phyloP scores from a whole-genome alignment of 2,888 invertebrate genomes.

The Adelognathus sp. region DNA sequence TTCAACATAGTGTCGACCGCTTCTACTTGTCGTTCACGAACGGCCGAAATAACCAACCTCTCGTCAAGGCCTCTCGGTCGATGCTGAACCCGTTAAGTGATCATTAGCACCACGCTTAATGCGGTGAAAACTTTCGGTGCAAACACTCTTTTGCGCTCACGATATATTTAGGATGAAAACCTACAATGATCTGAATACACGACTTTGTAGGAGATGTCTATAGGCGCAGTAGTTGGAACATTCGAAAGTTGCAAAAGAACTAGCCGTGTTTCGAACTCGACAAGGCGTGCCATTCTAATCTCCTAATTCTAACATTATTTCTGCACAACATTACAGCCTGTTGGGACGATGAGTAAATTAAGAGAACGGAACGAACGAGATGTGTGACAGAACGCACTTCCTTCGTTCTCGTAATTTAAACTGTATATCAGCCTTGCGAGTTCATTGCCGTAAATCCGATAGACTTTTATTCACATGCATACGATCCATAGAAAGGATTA shows the following conservation, averaged over 20 bases:
- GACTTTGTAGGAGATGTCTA: not conserved
- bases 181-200: not conserved
- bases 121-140: slow-evolving; percentile 17
- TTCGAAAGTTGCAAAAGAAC: not conserved
- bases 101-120: slow-evolving; percentile 21
- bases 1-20: slow-evolving; percentile 1
- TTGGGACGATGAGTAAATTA: too few species aligned
- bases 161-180: not conserved
- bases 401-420: not conserved
- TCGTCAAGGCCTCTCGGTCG: slow-evolving; percentile 7
- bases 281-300: not conserved
- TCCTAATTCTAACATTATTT: too few species aligned
- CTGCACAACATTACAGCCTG: too few species aligned
- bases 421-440: not conserved
- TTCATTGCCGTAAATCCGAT: not conserved
- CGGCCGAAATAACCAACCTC: slow-evolving; percentile 29
- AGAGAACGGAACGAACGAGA: too few species aligned
- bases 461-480: not conserved
- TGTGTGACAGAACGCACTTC: not conserved
- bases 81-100: slow-evolving; percentile 15
- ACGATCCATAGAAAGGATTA: slow-evolving; percentile 51
- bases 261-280: not conserved
- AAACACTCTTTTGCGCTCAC: not conserved
- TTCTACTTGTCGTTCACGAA: slow-evolving; percentile 19
- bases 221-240: not conserved